Base-by-base conservation (phyloP, 2,888 invertebrate species). In the Ichneumon xanthorius region DNA sequence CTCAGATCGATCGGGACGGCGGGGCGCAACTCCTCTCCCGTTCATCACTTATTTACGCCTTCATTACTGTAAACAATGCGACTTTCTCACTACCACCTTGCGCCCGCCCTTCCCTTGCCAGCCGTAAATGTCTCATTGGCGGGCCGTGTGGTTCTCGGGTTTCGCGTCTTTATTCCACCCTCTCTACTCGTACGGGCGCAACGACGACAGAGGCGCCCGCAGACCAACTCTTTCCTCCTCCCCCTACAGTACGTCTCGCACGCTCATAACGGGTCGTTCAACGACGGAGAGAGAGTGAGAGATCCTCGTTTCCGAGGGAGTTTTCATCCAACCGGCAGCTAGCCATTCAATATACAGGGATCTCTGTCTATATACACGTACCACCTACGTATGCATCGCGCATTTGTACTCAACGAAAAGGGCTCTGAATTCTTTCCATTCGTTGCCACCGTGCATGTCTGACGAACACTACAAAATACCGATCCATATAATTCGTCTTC, bases 61-160 rank as follows among this genome's bases (percentile, higher is more conserved):
- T 92, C 92, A 92, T 92, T 92, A 92, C 92, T 90, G 91, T 92
- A 92, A 92, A 92, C 92, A 92, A 92, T 92, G 90, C 89, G 88
- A 89, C 89, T 88, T 86, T 90, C 89, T 78, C 89, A 90, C 88
- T 88, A 48, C 45, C 45, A 45, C 86, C 88, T 85, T 88, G 9
- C 40, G 0, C 88, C 89, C 80, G 26, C 63, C 45, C 70, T 81
- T 70, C 79, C 45, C 80, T 50, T 65, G 26, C 73, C 68, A n/a
- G 71, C 63, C 72, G 63, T 71, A 61, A 67, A 48, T 76, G 55
- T 77, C 79, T 76, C 70, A 70, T 71, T 61, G 73, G 77, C 48
- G 45, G 33, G n/a, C 73, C 48, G 83, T 73, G 73, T 86, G 30
- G 63, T 30, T 63, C 80, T 86, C 83, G 68, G 80, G 84, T 80